These are phyloP conservation scores for Anticlea derivata DNA, from an alignment of 2,888 invertebrate species.

Conservation along the genomic window DNA sequence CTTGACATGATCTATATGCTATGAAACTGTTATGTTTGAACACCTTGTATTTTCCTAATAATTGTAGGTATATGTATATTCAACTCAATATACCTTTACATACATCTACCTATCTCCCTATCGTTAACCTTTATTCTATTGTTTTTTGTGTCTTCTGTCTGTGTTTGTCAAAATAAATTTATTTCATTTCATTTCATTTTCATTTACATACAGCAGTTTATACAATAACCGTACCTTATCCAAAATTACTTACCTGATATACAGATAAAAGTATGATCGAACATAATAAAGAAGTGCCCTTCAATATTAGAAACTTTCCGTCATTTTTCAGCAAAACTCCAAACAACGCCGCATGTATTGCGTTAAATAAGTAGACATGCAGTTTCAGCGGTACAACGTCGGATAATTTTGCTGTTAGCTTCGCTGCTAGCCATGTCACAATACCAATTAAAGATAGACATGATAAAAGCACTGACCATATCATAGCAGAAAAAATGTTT, in stretches of 20 bases:
- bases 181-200: too few species aligned
- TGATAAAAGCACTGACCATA: conserved; percentile 33
- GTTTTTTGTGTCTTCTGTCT: too few species aligned
- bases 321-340: conserved; percentile 45
- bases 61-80: too few species aligned
- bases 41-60: too few species aligned
- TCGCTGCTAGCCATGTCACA: conserved; percentile 44
- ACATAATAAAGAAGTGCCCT: conserved; percentile 43
- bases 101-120: too few species aligned
- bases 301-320: conserved; percentile 39
- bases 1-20: too few species aligned
- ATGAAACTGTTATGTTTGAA: too few species aligned
- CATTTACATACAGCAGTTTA: too few species aligned
- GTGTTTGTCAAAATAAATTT: too few species aligned
- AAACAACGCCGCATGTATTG: conserved; percentile 40
- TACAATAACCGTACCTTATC: too few species aligned
- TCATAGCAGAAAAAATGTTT: conserved; percentile 25
- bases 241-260: conserved; percentile 49
- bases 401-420: conserved; percentile 25
- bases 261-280: conserved; percentile 49
- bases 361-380: conserved; percentile 36
- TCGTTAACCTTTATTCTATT: too few species aligned
- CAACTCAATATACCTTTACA: too few species aligned
- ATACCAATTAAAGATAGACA: conserved; percentile 29
- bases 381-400: conserved; percentile 22